Evolutionary conservation across 1,140 invertebrate genomes (phyloP).

Genomic region (Cylas formicarius): DNA sequence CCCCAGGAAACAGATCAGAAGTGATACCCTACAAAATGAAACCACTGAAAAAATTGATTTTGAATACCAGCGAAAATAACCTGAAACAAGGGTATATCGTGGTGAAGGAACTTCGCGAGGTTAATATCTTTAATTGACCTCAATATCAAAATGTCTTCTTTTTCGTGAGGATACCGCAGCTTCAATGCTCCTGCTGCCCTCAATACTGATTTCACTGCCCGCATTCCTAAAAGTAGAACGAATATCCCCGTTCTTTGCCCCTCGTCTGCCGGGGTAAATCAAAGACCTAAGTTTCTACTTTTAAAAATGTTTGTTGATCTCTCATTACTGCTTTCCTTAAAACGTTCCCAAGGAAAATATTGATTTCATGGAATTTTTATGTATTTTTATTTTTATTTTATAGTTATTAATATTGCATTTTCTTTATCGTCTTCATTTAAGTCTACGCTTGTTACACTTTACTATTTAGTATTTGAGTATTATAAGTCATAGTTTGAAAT

Average conservation of each 20-base stretch:
- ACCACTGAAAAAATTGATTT: background rate
- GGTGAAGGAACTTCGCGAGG: conserved; percentile 82
- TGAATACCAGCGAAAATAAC: conserved; percentile 37
- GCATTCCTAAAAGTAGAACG: conserved; percentile 63
- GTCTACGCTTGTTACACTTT: too few relatives aligned
- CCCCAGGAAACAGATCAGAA: conserved; percentile 84
- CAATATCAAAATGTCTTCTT: conserved; percentile 73
- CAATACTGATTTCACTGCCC: conserved; percentile 83
- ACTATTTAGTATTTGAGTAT: too few relatives aligned
- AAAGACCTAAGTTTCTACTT: too few relatives aligned
- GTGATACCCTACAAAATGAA: conserved; percentile 67
- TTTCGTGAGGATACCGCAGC: conserved; percentile 77
- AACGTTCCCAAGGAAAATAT: too few relatives aligned
- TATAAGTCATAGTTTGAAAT: too few relatives aligned
- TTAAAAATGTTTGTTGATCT: too few relatives aligned
- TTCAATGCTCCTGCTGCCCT: conserved; percentile 86
- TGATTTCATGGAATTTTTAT: too few relatives aligned
- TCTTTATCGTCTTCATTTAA: too few relatives aligned
- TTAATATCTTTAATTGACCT: conserved; percentile 92
- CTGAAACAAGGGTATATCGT: conserved; percentile 80
- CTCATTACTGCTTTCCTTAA: too few relatives aligned
- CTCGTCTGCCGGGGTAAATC: background rate
- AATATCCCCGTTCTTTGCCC: background rate
- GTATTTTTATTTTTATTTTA: too few relatives aligned
- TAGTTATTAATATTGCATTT: too few relatives aligned